Percentiles rank a stretch among this genome's conserved stretches.
These are phyloP conservation scores for Elmis aenea DNA, from an alignment of 2,888 invertebrate species.

Conservation along the genomic window DNA sequence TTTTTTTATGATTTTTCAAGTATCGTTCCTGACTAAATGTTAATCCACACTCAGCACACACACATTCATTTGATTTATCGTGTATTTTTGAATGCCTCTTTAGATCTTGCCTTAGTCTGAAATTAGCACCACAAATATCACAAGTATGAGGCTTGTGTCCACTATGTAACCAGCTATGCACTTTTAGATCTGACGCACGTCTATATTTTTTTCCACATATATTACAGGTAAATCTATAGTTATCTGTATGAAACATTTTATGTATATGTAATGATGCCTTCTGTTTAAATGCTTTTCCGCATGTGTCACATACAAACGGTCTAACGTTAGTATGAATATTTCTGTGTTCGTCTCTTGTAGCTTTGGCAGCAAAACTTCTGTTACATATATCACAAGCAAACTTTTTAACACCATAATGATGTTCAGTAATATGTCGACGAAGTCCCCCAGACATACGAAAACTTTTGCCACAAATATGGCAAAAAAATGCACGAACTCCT, in stretches of 20 bases:
- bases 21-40: constrained; percentile 48
- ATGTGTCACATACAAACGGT: constrained; percentile 52
- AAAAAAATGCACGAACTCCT: constrained; percentile 46
- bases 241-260: constrained; percentile 42
- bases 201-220: constrained; percentile 54
- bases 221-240: constrained; percentile 45
- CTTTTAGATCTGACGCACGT: constrained; percentile 50
- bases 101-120: constrained; percentile 46
- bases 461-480: constrained; percentile 51
- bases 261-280: constrained; percentile 52
- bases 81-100: constrained; percentile 45
- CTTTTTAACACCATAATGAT: constrained; percentile 49
- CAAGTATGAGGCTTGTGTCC: constrained; percentile 54
- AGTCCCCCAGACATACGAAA: constrained; percentile 51
- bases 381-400: constrained; percentile 49
- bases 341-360: constrained; percentile 50
- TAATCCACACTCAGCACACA: constrained; percentile 43
- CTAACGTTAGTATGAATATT: constrained; percentile 47
- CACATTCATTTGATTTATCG: constrained; percentile 39
- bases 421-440: constrained; percentile 49
- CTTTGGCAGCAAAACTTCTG: constrained; percentile 49
- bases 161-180: constrained; percentile 54
- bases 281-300: constrained; percentile 52
- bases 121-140: constrained; percentile 49
- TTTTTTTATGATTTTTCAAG: constrained; percentile 37